Conservation (phyloP, 2,888 invertebrate species). For the Temnothorax unifasciatus region DNA sequence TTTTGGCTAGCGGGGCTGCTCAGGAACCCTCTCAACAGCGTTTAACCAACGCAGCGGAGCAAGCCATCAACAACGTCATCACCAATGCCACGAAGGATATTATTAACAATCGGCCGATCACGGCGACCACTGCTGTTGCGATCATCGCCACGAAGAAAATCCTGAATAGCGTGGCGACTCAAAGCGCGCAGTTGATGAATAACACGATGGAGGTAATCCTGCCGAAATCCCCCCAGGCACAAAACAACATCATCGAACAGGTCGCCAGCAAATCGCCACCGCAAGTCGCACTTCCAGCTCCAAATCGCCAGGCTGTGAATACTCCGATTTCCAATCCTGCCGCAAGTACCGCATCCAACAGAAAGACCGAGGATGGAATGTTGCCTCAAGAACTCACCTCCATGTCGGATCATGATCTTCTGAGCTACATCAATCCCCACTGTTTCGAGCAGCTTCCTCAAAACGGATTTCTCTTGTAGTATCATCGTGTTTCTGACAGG, state of each 20-base stretch:
- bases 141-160: conserved; percentile 86
- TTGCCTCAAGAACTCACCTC: conserved; percentile 92
- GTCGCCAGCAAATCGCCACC: conserved; percentile 82
- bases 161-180: conserved; percentile 84
- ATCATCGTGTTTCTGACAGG: conserved; percentile 51
- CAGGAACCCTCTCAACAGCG: conserved; percentile 84
- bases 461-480: conserved; percentile 84
- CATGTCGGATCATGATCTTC: conserved; percentile 95
- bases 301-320: conserved; percentile 86
- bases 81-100: conserved; percentile 85
- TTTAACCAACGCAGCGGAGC: conserved; percentile 84
- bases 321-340: conserved; percentile 87
- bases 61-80: conserved; percentile 84
- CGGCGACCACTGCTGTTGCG: conserved; percentile 85
- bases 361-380: conserved; percentile 87
- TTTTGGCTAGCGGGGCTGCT: conserved; percentile 83
- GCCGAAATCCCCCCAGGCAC: conserved; percentile 82
- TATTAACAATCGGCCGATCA: conserved; percentile 84
- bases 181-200: conserved; percentile 85
- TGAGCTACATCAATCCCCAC: conserved; percentile 96
- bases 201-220: conserved; percentile 84
- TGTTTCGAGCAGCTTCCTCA: conserved; percentile 90
- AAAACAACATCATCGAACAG: conserved; percentile 82
- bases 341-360: conserved; percentile 87
- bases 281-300: conserved; percentile 71